Conservation (phyloP, 2,113 vertebrate species). For the Acrocephalus kingi region DNA sequence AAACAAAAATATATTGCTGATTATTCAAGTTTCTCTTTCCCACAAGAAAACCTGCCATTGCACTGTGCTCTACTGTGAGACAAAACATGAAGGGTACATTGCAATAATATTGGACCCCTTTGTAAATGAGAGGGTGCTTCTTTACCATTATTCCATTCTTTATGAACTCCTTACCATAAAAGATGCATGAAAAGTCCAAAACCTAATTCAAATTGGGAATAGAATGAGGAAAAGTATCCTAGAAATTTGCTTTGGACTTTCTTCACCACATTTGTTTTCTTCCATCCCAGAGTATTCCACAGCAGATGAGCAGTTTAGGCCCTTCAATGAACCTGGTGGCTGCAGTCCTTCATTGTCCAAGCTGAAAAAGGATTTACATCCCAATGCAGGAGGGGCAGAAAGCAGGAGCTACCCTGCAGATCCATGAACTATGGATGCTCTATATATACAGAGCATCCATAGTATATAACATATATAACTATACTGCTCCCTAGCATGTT, state of each 20-base stretch:
- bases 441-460: too few relatives aligned
- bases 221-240: neutral
- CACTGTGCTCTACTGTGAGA: neutral
- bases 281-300: neutral
- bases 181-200: neutral
- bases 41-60: neutral
- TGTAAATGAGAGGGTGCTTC: neutral
- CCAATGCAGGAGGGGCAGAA: neutral
- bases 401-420: neutral
- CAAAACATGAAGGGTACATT: neutral
- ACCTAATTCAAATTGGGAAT: neutral
- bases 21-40: constrained; percentile 40
- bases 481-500: neutral
- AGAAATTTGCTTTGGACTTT: neutral
- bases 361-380: neutral
- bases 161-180: neutral
- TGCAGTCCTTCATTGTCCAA: neutral
- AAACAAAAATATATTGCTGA: constrained; percentile 41
- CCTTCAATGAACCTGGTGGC: neutral
- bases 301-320: neutral
- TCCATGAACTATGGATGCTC: neutral
- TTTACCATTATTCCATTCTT: neutral
- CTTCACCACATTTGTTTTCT: neutral
- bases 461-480: too few relatives aligned
- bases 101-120: neutral